Evolutionary conservation across 2,888 invertebrate species (phyloP).

Genomic region (Trichogramma evanescens): DNA sequence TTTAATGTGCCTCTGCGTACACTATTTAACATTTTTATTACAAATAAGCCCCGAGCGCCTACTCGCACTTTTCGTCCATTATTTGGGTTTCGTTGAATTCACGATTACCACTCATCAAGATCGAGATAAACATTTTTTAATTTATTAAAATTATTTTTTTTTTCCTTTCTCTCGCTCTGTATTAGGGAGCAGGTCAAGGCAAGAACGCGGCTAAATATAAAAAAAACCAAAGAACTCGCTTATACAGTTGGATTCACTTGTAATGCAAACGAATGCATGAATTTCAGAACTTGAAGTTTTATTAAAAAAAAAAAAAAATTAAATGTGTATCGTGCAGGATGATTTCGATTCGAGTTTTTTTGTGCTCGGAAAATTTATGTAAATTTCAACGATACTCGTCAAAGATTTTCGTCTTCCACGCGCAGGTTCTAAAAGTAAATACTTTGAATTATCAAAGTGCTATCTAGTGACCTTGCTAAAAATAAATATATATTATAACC

Average conservation of each 20-base stretch:
- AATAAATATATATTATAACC: slow-evolving; percentile 15
- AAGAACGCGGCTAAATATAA: neutral
- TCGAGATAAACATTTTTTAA: slow-evolving; percentile 17
- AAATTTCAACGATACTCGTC: too few relatives aligned
- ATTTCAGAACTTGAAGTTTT: slow-evolving; percentile 18
- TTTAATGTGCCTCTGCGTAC: neutral
- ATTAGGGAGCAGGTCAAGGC: slow-evolving; percentile 15
- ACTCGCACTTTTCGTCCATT: neutral
- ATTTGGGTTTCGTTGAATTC: slow-evolving; percentile 9
- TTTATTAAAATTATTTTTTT: slow-evolving; percentile 4
- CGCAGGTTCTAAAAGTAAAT: slow-evolving; percentile 21
- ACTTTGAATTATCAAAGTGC: slow-evolving; percentile 18
- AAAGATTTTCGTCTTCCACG: neutral
- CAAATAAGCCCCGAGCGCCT: slow-evolving; percentile 2
- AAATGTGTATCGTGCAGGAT: too few relatives aligned
- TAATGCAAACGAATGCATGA: slow-evolving; percentile 12
- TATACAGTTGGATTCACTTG: too few relatives aligned
- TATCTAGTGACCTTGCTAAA: slow-evolving; percentile 23
- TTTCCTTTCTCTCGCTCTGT: neutral
- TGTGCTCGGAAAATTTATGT: too few relatives aligned
- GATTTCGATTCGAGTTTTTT: too few relatives aligned
- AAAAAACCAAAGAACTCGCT: neutral
- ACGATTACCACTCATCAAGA: too few relatives aligned
- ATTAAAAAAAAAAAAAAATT: neutral
- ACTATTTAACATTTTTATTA: slow-evolving; percentile 18